Evolutionary conservation across 2,797 vertebrate species (phyloP), one percentile per base, ranked within the genome.

Genomic region (Anguilla anguilla): DNA sequence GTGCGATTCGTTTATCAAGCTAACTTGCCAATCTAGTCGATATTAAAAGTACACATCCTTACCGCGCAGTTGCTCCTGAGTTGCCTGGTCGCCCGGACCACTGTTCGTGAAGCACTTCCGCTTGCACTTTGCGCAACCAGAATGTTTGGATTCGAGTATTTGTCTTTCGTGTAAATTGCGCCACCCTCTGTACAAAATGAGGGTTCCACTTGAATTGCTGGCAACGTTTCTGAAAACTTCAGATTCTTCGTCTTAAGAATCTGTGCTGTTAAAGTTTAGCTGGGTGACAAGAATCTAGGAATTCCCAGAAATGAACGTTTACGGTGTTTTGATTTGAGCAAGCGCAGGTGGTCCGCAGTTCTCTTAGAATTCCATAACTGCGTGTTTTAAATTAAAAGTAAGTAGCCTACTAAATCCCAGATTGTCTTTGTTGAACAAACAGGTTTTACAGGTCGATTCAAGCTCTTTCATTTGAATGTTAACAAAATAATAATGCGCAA

Each of bases 91-190:
- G 92, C 93, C 69, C 77, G 90, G 93, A 94, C 93, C 92, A 69
- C 43, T 79, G 49, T 31, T 67, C 57, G 39, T 51, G 86, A 92
- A 89, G 89, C 86, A 89, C 94, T 95, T 96, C 96, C 95, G 94
- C 84, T 93, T 72, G 74, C 46, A 64, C 74, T 4, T 46, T 7
- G 90, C n/a, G 67, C 2, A 6, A 86, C 7, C 43, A 74, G 57
- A 49, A 59, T 22, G 46, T 35, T 51, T 81, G 3, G 15, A 67
- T 22, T 0, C 7, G 15, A 35, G 31, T 19, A 15, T 77, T 0
- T 2, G 35, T 57, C 3, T 2, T 72, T 6, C 0, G 81, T 0
- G 25, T 9, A 87, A 90, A 86, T 19, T 61, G 89, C 93, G 93
- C 91, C 94, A 13, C 17, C 89, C 0, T 0, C 55, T 25, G 94